A percentile compares a stretch with the other conserved stretches of the same genome.
These are phyloP conservation scores for Pterocles gutturalis DNA, from an alignment of 2,113 vertebrate species.

Conservation along the genomic window DNA sequence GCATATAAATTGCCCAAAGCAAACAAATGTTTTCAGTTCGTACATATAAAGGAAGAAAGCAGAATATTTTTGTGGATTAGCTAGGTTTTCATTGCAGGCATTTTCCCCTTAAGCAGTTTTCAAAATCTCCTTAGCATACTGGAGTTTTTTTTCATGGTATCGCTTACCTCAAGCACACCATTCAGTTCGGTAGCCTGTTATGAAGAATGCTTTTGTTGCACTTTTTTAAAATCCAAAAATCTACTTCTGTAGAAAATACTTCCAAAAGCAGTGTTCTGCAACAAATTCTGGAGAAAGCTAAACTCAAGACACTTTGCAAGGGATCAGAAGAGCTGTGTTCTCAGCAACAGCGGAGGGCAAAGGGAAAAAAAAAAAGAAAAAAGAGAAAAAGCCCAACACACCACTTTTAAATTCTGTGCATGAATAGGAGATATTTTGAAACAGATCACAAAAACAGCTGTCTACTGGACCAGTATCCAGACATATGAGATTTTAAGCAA, in stretches of 20 bases:
- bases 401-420: not conserved
- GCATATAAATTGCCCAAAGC: slow-evolving; percentile 10
- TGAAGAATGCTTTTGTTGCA: slow-evolving; percentile 17
- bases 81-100: slow-evolving; percentile 35
- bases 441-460: not conserved
- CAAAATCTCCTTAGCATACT: slow-evolving; percentile 26
- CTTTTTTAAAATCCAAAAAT: slow-evolving; percentile 32
- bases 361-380: not conserved
- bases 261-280: slow-evolving; percentile 38
- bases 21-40: slow-evolving; percentile 38
- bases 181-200: slow-evolving; percentile 23
- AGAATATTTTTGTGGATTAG: slow-evolving; percentile 60
- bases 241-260: slow-evolving; percentile 27
- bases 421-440: not conserved
- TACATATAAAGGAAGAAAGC: slow-evolving; percentile 20
- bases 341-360: not conserved
- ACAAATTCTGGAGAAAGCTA: not conserved
- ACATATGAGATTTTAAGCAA: not conserved
- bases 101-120: slow-evolving; percentile 52
- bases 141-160: slow-evolving; percentile 34
- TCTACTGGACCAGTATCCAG: not conserved
- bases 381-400: too few species aligned
- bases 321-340: not conserved
- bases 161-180: slow-evolving; percentile 52
- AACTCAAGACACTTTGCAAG: not conserved